Evolutionary conservation across 1,140 invertebrate species (phyloP).

Genomic region (Rhagoletis pomonella): DNA sequence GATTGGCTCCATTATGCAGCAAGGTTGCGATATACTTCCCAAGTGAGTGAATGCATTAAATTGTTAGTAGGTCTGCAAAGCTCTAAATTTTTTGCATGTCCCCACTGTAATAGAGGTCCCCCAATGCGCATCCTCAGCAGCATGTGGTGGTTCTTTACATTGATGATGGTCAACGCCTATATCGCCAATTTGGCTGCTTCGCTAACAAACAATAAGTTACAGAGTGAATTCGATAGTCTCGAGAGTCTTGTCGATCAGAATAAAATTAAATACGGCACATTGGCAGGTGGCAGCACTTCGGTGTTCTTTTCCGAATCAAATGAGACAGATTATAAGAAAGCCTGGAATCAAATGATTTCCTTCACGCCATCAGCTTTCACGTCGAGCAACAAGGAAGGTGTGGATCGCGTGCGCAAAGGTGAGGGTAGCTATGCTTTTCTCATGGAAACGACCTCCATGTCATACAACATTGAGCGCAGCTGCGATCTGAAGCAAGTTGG

Average conservation of each 20-base stretch:
- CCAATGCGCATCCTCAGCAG: constrained; percentile 88
- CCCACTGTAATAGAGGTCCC: constrained; percentile 78
- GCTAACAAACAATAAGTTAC: constrained; percentile 89
- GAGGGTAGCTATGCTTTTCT: constrained; percentile 85
- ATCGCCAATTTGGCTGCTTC: constrained; percentile 97
- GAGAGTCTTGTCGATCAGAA: constrained; percentile 92
- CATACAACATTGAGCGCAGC: constrained; percentile 84
- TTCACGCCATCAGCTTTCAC: constrained; percentile 88
- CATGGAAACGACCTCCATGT: constrained; percentile 90
- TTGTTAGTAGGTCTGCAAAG: no score
- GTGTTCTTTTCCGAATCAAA: constrained; percentile 78
- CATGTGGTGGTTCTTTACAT: constrained; percentile 97
- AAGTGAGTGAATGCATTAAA: constrained; percentile 77
- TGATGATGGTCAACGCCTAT: constrained; percentile 97
- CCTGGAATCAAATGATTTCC: constrained; percentile 88
- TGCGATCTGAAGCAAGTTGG: constrained; percentile 88
- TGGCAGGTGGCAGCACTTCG: constrained; percentile 83
- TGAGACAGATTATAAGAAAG: constrained; percentile 83
- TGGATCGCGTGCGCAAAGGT: constrained; percentile 83
- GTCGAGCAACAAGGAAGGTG: constrained; percentile 86
- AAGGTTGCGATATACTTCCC: constrained; percentile 87
- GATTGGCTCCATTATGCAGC: constrained; percentile 87
- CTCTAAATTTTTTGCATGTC: no score
- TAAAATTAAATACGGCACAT: constrained; percentile 89
- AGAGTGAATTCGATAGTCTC: constrained; percentile 87